Evolutionary conservation across 2,113 vertebrate species (phyloP).

Genomic region (Ceuthmochares aereus): DNA sequence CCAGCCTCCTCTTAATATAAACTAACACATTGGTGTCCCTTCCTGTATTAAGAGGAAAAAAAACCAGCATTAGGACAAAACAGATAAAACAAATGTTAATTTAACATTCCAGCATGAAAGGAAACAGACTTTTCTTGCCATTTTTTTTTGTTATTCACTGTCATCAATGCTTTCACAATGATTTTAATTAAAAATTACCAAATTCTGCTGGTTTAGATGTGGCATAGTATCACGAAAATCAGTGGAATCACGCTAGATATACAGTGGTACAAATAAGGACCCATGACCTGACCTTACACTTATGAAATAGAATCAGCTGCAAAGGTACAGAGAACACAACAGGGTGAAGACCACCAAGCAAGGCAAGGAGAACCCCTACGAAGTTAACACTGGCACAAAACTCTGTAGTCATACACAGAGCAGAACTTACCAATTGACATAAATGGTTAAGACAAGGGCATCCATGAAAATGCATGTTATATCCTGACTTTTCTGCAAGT

Average conservation of each 20-base stretch:
- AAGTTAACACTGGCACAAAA: neutral
- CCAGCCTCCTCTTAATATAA: conserved; percentile 96
- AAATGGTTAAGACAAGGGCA: neutral
- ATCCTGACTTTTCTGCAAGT: neutral
- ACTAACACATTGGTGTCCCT: conserved; percentile 98
- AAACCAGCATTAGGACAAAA: conserved; percentile 30
- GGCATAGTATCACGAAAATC: neutral
- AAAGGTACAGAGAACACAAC: neutral
- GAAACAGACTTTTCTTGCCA: neutral
- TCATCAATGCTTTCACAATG: neutral
- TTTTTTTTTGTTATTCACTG: neutral
- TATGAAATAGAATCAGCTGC: neutral
- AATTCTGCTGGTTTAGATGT: neutral
- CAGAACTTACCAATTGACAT: neutral
- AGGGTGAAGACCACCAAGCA: neutral
- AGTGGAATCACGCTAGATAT: neutral
- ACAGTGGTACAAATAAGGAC: neutral
- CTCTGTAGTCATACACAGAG: neutral
- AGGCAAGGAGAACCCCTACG: neutral
- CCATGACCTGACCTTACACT: neutral
- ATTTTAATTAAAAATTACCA: neutral
- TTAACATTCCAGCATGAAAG: conserved; percentile 15
- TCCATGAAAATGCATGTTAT: neutral
- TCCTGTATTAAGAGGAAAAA: conserved; percentile 79
- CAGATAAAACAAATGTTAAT: neutral